A percentile compares a stretch with the other conserved stretches of the same genome.
Conservation (phyloP, 2,888 invertebrate genomes). For the Caradrina kadenii region DNA sequence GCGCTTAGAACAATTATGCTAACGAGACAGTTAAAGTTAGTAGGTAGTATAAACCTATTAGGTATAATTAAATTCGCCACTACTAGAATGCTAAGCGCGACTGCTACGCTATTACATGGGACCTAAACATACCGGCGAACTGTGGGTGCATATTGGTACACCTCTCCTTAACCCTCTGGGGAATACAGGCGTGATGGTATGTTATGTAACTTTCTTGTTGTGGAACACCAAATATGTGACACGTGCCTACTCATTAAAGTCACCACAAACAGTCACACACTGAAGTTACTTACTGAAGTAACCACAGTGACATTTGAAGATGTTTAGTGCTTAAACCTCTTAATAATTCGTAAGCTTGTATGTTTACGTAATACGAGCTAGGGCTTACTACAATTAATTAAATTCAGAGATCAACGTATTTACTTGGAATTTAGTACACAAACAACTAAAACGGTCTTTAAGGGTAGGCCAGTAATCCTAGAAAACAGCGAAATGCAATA, state of each 20-base stretch:
- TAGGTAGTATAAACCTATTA: no score
- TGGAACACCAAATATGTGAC: not conserved
- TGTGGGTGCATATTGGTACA: no score
- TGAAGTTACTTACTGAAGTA: not conserved
- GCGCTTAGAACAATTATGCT: no score
- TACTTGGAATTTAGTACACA: constrained; percentile 1
- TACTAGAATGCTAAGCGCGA: no score
- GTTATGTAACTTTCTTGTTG: not conserved
- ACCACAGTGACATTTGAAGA: not conserved
- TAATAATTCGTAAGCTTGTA: not conserved
- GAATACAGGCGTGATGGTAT: no score
- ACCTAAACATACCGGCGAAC: no score
- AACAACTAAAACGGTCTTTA: constrained; percentile 8
- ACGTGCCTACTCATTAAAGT: not conserved
- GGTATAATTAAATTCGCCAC: no score
- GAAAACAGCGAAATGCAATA: constrained; percentile 19
- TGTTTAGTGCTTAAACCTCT: no score
- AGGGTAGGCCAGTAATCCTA: constrained; percentile 4
- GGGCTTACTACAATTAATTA: constrained; percentile 5
- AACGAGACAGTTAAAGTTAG: no score
- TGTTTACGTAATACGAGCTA: not conserved
- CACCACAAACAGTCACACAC: not conserved
- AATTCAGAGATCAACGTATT: not conserved
- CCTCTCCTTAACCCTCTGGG: no score
- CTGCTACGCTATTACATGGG: no score